These are phyloP conservation scores for Tetragonula clypearis DNA, from an alignment of 1,140 invertebrate genomes.

Conservation along the genomic window DNA sequence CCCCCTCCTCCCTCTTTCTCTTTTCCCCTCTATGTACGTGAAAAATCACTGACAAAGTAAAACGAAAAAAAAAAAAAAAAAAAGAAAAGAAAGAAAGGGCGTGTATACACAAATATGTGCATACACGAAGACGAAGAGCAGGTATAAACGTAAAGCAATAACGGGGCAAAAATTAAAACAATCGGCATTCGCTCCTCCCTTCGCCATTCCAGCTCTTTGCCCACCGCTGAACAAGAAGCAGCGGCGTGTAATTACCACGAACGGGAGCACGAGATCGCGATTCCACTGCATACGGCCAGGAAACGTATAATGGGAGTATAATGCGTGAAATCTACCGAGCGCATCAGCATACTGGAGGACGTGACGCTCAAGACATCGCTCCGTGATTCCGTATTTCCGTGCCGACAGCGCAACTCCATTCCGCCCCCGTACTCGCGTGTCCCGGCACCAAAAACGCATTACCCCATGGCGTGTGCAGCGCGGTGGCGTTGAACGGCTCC, in stretches of 20 bases:
- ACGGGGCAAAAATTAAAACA: constrained; percentile 61
- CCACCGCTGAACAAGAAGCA: constrained; percentile 42
- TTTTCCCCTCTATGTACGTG: too few species aligned
- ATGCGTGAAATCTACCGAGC: constrained; percentile 70
- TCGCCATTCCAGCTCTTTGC: too few species aligned
- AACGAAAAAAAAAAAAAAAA: neutral
- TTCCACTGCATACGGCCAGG: constrained; percentile 56
- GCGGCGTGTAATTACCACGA: constrained; percentile 66
- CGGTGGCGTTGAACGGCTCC: constrained; percentile 11
- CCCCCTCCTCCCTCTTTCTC: too few species aligned
- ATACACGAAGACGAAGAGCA: constrained; percentile 1
- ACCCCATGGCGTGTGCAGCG: neutral
- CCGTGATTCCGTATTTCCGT: constrained; percentile 67
- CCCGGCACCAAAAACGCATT: constrained; percentile 16
- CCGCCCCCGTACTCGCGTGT: constrained; percentile 32
- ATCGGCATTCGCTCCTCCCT: constrained; percentile 23
- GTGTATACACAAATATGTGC: neutral
- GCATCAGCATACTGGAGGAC: constrained; percentile 69
- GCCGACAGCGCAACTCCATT: constrained; percentile 47
- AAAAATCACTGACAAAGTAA: neutral
- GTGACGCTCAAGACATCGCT: constrained; percentile 68
- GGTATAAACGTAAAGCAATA: constrained; percentile 5
- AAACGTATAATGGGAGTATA: constrained; percentile 70
- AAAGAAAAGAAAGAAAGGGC: neutral
- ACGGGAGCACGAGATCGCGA: constrained; percentile 65